Evolutionary conservation across 1,140 invertebrate species (phyloP).

Genomic region (Drosophila trapezifrons): DNA sequence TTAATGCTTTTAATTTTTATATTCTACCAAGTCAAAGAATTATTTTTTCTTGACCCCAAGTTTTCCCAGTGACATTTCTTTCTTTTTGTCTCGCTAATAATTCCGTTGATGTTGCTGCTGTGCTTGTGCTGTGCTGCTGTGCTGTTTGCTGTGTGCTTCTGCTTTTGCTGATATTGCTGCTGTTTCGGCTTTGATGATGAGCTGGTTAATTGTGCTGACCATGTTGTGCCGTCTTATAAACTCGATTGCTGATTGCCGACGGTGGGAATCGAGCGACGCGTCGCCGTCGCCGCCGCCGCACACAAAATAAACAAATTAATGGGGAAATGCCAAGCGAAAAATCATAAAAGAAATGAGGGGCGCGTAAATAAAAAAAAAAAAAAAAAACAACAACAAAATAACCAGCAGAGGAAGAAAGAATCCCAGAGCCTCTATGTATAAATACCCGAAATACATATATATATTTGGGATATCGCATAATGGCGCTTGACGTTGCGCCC

Average conservation of each 20-base stretch:
- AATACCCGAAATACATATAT: conserved; percentile 22
- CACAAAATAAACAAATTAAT: conserved; percentile 74
- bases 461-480: conserved; percentile 51
- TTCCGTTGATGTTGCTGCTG: conserved; percentile 25
- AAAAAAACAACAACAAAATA: conserved; percentile 16
- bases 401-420: conserved; percentile 12
- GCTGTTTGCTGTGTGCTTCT: neutral
- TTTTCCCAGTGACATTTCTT: conserved; percentile 1
- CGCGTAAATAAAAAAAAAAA: conserved; percentile 17
- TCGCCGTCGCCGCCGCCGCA: conserved; percentile 14
- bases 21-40: neutral
- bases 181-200: conserved; percentile 37
- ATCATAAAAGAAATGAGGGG: conserved; percentile 57
- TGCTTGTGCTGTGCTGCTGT: conserved; percentile 7
- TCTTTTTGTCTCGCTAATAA: conserved; percentile 15
- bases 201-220: conserved; percentile 66
- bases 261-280: conserved; percentile 43
- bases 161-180: conserved; percentile 22
- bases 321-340: conserved; percentile 66
- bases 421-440: conserved; percentile 51
- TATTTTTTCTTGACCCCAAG: neutral
- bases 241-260: conserved; percentile 75
- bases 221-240: conserved; percentile 65
- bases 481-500: conserved; percentile 63
- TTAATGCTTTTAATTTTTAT: too few relatives aligned